Percentiles rank a stretch among this genome's conserved stretches.
These are phyloP conservation scores for Biston betularia DNA, from an alignment of 2,888 invertebrate genomes.

Conservation along the genomic window DNA sequence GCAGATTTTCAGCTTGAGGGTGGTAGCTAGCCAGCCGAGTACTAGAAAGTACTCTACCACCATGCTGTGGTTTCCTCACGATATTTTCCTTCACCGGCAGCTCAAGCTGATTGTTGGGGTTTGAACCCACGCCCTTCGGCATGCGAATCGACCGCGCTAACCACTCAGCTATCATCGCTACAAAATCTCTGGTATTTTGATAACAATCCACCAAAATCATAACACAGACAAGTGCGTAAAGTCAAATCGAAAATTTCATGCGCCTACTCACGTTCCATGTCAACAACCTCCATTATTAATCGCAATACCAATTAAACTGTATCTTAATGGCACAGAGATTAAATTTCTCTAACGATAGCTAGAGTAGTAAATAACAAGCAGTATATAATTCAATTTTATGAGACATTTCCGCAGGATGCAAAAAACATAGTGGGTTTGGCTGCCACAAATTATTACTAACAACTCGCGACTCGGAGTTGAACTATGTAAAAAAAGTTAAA, in stretches of 20 bases:
- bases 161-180: no score
- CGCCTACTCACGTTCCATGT: constrained; percentile 49
- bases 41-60: no score
- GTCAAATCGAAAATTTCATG: constrained; percentile 58
- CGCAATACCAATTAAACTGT: constrained; percentile 6
- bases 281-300: constrained; percentile 45
- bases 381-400: constrained; percentile 31
- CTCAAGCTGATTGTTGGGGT: no score
- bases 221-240: constrained; percentile 43
- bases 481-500: no score
- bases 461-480: background rate
- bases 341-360: background rate
- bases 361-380: constrained; percentile 17
- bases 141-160: no score
- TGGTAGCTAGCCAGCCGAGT: no score
- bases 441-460: background rate
- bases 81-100: no score
- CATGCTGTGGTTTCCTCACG: no score
- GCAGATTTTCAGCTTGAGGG: no score
- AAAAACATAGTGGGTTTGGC: constrained; percentile 27
- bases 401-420: constrained; percentile 28
- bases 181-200: constrained; percentile 10
- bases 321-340: constrained; percentile 1
- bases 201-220: constrained; percentile 43
- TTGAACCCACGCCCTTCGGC: no score